A percentile compares a stretch with the other conserved stretches of the same genome.
These are phyloP conservation scores for Esox lucius DNA, from an alignment of 2,797 vertebrate genomes.

Conservation along the genomic window DNA sequence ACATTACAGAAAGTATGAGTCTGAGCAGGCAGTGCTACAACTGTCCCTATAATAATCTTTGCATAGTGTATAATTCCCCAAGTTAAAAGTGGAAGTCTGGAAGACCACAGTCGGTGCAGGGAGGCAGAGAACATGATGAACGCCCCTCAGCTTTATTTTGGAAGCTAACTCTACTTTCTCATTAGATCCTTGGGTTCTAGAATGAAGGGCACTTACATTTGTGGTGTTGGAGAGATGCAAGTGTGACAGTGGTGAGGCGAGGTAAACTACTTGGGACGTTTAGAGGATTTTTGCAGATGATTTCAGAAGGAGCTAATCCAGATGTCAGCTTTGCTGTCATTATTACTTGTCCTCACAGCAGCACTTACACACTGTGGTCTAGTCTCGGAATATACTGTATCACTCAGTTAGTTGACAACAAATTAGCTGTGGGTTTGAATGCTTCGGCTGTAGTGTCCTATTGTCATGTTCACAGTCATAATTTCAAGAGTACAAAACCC, in stretches of 20 bases:
- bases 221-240: conserved; percentile 6
- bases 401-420: conserved; percentile 30
- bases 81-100: conserved; percentile 67
- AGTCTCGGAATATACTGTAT: conserved; percentile 31
- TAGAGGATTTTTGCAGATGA: background rate
- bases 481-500: background rate
- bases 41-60: conserved; percentile 67
- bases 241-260: background rate
- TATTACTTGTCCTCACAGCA: conserved; percentile 26
- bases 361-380: conserved; percentile 42
- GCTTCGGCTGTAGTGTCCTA: conserved; percentile 23
- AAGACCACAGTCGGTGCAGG: conserved; percentile 57
- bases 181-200: conserved; percentile 32
- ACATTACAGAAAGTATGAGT: conserved; percentile 32
- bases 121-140: conserved; percentile 41
- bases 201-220: conserved; percentile 26
- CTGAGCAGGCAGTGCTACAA: conserved; percentile 39
- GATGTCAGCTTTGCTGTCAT: conserved; percentile 28
- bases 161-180: conserved; percentile 32
- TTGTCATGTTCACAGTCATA: conserved; percentile 23
- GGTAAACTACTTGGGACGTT: conserved; percentile 7
- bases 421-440: conserved; percentile 30
- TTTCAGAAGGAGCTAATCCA: background rate
- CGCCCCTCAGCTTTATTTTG: conserved; percentile 39
- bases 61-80: conserved; percentile 67